Evolutionary conservation across 2,888 invertebrate species (phyloP).

Genomic region (Eurytoma californica): DNA sequence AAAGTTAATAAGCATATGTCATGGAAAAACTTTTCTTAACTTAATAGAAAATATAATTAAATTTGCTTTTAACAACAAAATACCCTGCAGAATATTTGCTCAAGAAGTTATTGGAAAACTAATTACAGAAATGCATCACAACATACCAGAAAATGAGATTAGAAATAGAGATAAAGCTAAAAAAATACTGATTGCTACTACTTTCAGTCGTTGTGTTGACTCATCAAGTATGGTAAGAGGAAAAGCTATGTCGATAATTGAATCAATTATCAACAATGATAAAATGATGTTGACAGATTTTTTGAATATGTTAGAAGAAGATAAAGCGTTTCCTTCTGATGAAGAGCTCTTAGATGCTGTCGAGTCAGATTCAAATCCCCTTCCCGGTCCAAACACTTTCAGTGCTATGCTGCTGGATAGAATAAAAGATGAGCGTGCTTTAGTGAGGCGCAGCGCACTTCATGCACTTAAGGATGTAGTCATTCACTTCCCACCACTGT

Average conservation of each 20-base stretch:
- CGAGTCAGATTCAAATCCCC: slow-evolving; percentile 59
- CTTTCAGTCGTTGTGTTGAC: slow-evolving; percentile 78
- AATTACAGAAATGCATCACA: slow-evolving; percentile 64
- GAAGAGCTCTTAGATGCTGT: slow-evolving; percentile 61
- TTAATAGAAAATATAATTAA: slow-evolving; percentile 62
- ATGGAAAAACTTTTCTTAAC: slow-evolving; percentile 55
- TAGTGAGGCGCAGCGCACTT: slow-evolving; percentile 74
- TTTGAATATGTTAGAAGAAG: slow-evolving; percentile 54
- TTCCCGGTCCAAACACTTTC: slow-evolving; percentile 69
- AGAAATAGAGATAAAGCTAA: slow-evolving; percentile 50
- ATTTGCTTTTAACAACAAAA: slow-evolving; percentile 72
- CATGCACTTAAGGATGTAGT: slow-evolving; percentile 66
- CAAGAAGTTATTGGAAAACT: slow-evolving; percentile 76
- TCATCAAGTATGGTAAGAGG: slow-evolving; percentile 78
- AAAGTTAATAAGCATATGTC: slow-evolving; percentile 66
- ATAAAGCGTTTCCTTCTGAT: slow-evolving; percentile 61
- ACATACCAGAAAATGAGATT: slow-evolving; percentile 36
- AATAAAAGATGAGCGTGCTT: slow-evolving; percentile 77
- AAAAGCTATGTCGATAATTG: slow-evolving; percentile 79
- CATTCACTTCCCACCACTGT: slow-evolving; percentile 58
- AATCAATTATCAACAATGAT: slow-evolving; percentile 72
- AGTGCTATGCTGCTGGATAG: slow-evolving; percentile 73
- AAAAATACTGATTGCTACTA: slow-evolving; percentile 75
- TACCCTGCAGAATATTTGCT: slow-evolving; percentile 75
- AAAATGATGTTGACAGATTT: slow-evolving; percentile 58